Evolutionary conservation across 2,113 vertebrate genomes (phyloP).

Genomic region (Melanerpes formicivorus): DNA sequence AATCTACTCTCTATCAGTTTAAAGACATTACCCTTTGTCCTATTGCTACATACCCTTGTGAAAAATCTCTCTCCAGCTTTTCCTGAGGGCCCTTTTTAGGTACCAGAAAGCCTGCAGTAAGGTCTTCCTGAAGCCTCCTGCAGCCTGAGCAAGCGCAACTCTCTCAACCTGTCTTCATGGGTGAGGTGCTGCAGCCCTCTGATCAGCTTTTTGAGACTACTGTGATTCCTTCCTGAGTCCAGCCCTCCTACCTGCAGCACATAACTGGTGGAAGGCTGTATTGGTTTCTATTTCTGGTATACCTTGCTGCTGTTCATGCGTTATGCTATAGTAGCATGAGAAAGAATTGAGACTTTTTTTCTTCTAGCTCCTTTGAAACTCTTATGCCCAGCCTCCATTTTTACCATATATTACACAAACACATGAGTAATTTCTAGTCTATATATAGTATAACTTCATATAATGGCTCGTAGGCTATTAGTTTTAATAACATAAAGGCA

Average conservation of each 20-base stretch:
- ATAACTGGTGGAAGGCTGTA: neutral
- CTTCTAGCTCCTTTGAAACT: neutral
- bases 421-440: neutral
- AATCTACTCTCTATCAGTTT: neutral
- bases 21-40: neutral
- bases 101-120: neutral
- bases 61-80: neutral
- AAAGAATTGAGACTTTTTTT: neutral
- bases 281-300: neutral
- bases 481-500: neutral
- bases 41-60: no score
- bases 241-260: neutral
- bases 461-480: neutral
- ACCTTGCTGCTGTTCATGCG: neutral
- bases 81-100: neutral
- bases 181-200: neutral
- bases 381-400: neutral
- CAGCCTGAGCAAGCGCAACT: neutral
- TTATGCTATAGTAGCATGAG: neutral
- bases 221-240: neutral
- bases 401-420: neutral
- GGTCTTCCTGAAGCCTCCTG: neutral
- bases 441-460: neutral
- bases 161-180: neutral
- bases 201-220: neutral